Base-by-base conservation (phyloP, 2,113 vertebrate species). In the Cyanistes caeruleus region DNA sequence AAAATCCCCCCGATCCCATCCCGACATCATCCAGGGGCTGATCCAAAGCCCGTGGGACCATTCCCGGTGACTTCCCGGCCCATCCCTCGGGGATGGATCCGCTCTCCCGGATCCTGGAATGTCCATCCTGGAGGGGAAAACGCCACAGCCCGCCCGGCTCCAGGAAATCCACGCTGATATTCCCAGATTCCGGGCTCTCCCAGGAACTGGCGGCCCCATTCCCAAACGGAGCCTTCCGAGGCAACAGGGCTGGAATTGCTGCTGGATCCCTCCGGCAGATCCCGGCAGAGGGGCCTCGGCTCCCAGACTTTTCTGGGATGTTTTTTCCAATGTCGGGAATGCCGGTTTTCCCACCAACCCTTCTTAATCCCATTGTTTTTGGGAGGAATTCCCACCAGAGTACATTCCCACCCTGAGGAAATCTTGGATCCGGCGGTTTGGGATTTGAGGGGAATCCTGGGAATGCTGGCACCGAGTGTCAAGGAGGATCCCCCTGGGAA, bases 291-390 rank as follows among this genome's bases (percentile, higher is more conserved):
- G 60, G 44, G 18, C 27, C 63, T 28, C 5, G 28, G 33, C 76
- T 72, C 63, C 10, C 7, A 13, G 65, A 18, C 10, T 93, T 90
- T 68, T 33, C 80, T 7, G 2, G 59, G 24, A 46, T 33, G 5
- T 17, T 48, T 51, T 79, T 76, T 39, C 37, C 48, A 2, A 9
- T 1, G 37, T 39, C 62, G 58, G 16, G 14, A 59, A 63, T 4
- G 41, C 44, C 12, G 1, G 1, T 16, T 46, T 48, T 23, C 6
- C 8, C 2, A 6, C 9, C 11, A 4, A 4, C 3, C 2, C 21
- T 43, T 23, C 55, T 48, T 14, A 53, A 73, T 68, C 35, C 73
- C 46, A 25, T 60, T 53, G 78, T 49, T 85, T 91, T 46, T 4
- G 27, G 78, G 59, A 41, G 27, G 78, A 95, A 95, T 85, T 70